Evolutionary conservation across 2,888 invertebrate species (phyloP).

Genomic region (Elegia similella): DNA sequence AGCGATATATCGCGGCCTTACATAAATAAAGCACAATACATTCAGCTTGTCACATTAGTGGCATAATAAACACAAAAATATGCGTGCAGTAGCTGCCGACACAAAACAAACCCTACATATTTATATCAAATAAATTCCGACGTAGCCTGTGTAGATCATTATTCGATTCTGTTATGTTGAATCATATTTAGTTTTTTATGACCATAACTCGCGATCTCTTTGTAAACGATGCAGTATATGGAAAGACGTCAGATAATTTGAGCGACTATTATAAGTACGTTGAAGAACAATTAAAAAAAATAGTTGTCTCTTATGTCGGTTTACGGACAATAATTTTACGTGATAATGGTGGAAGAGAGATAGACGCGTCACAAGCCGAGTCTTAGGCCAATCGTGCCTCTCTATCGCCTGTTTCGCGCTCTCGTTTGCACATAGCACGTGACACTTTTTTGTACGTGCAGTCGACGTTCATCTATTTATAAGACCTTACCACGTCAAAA

Average conservation of each 20-base stretch:
- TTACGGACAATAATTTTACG: no score
- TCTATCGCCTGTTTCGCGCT: no score
- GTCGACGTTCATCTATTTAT: no score
- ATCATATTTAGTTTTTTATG: slow-evolving; percentile 44
- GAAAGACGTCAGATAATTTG: background rate
- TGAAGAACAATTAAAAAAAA: no score
- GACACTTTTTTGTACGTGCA: no score
- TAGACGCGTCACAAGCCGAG: no score
- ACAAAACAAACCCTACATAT: slow-evolving; percentile 47
- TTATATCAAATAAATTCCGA: slow-evolving; percentile 40
- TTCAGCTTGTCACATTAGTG: slow-evolving; percentile 70
- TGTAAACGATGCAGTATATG: slow-evolving; percentile 18
- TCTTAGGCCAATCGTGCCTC: no score
- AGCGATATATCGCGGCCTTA: slow-evolving; percentile 1
- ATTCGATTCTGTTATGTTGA: slow-evolving; percentile 45
- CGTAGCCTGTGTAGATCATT: slow-evolving; percentile 36
- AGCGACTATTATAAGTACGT: no score
- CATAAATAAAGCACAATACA: slow-evolving; percentile 49
- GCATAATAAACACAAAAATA: slow-evolving; percentile 62
- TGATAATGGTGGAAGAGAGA: no score
- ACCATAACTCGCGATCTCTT: slow-evolving; percentile 34
- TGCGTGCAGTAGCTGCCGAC: slow-evolving; percentile 51
- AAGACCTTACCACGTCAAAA: no score
- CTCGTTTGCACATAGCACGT: no score
- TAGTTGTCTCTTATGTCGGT: no score